phyloP scores from a whole-genome alignment of 2,888 invertebrate genomes.

The Drosophila mimica region DNA sequence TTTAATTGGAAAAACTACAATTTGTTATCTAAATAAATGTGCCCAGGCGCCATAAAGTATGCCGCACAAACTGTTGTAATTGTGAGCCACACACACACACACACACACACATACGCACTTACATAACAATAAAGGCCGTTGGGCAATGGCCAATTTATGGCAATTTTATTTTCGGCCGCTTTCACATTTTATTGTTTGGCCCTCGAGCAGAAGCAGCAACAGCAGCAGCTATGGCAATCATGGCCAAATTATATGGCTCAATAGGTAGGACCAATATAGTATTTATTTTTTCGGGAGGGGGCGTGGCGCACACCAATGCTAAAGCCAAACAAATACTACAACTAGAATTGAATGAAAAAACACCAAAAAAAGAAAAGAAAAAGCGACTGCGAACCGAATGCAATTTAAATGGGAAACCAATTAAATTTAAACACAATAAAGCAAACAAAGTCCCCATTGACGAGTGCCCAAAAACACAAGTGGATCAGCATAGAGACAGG shows the following conservation, averaged over 20 bases:
- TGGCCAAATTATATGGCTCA: conserved; percentile 59
- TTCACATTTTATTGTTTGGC: conserved; percentile 58
- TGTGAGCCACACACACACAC: conserved; percentile 34
- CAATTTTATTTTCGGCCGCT: conserved; percentile 57
- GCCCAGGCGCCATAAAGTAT: conserved; percentile 54
- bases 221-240: conserved; percentile 52
- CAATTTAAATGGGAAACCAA: conserved; percentile 80
- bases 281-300: background rate
- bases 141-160: conserved; percentile 66
- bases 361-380: conserved; percentile 7
- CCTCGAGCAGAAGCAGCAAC: conserved; percentile 13
- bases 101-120: background rate
- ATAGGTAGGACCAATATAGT: conserved; percentile 15
- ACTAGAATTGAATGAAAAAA: conserved; percentile 26
- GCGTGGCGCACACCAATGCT: conserved; percentile 24
- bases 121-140: conserved; percentile 55
- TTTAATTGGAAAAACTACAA: conserved; percentile 75
- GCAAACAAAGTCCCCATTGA: conserved; percentile 52
- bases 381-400: conserved; percentile 42
- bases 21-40: conserved; percentile 75
- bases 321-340: conserved; percentile 44
- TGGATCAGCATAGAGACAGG: background rate
- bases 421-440: conserved; percentile 74
- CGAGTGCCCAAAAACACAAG: conserved; percentile 32
- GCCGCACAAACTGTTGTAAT: conserved; percentile 51